Percentiles rank a stretch among this genome's conserved stretches.
Conservation (phyloP, 2,797 vertebrate species). For the Silurus aristotelis region DNA sequence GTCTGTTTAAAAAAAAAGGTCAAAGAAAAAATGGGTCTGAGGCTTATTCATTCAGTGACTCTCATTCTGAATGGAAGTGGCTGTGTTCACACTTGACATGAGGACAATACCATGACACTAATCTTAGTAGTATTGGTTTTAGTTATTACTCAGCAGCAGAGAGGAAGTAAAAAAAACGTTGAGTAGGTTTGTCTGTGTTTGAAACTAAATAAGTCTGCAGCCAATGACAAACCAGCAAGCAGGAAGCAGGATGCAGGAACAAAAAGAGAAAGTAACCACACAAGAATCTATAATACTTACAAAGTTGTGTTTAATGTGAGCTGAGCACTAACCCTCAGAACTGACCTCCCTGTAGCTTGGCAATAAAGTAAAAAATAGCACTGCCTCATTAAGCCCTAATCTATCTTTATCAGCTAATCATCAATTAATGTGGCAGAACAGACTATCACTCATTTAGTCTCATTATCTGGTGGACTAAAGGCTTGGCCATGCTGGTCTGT, state of each 20-base stretch:
- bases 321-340: background rate
- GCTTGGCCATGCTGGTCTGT: slow-evolving; percentile 37
- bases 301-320: background rate
- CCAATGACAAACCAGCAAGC: slow-evolving; percentile 44
- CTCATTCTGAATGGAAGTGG: slow-evolving; percentile 49
- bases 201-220: slow-evolving; percentile 50
- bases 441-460: slow-evolving; percentile 68
- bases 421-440: slow-evolving; percentile 68
- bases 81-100: slow-evolving; percentile 10
- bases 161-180: background rate
- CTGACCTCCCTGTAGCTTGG: slow-evolving; percentile 19
- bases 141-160: slow-evolving; percentile 29
- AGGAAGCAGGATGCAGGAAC: slow-evolving; percentile 41
- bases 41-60: slow-evolving; percentile 48
- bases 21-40: background rate
- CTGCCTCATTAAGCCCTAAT: slow-evolving; percentile 63
- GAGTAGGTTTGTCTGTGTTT: slow-evolving; percentile 38
- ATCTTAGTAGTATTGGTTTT: slow-evolving; percentile 58
- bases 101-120: slow-evolving; percentile 41
- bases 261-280: slow-evolving; percentile 28
- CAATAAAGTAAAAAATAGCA: slow-evolving; percentile 66
- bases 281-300: background rate
- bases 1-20: no score
- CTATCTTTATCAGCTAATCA: slow-evolving; percentile 74
- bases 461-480: slow-evolving; percentile 65